Evolutionary conservation across 2,888 invertebrate species (phyloP).

Genomic region (Caenorhabditis sp.): DNA sequence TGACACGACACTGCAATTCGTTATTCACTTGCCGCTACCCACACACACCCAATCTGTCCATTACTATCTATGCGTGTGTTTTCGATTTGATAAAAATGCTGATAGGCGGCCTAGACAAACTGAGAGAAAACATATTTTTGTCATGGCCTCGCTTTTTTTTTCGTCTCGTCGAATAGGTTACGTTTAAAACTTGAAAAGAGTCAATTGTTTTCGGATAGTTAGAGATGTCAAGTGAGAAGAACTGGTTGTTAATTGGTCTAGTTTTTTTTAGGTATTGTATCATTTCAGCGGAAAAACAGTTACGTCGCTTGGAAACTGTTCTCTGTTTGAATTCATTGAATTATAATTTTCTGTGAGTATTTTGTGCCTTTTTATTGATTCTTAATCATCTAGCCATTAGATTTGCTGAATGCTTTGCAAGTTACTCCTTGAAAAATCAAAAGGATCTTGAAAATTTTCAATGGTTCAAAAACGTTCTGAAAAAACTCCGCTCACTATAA

Average conservation of each 20-base stretch:
- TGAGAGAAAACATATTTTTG: constrained; percentile 13
- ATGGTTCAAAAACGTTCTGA: too few relatives aligned
- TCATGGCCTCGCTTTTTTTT: background rate
- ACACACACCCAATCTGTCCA: constrained; percentile 10
- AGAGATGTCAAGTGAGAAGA: background rate
- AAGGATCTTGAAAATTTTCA: too few relatives aligned
- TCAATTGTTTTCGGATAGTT: background rate
- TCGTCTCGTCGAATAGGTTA: background rate
- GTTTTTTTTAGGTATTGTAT: background rate
- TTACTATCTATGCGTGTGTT: constrained; percentile 27
- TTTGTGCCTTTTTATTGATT: background rate
- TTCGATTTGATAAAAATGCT: constrained; percentile 25
- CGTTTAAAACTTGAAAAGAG: background rate
- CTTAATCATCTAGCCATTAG: too few relatives aligned
- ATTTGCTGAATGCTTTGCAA: too few relatives aligned
- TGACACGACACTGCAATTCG: constrained; percentile 23
- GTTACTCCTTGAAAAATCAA: too few relatives aligned
- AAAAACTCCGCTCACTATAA: too few relatives aligned
- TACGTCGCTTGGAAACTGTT: too few relatives aligned
- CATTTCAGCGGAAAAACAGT: too few relatives aligned
- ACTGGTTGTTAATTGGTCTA: background rate
- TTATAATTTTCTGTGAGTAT: too few relatives aligned
- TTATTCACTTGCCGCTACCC: constrained; percentile 13
- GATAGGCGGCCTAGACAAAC: background rate
- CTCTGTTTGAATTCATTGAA: too few relatives aligned